phyloP scores from a whole-genome alignment of 2,113 vertebrate species.

The Chloebia gouldiae region DNA sequence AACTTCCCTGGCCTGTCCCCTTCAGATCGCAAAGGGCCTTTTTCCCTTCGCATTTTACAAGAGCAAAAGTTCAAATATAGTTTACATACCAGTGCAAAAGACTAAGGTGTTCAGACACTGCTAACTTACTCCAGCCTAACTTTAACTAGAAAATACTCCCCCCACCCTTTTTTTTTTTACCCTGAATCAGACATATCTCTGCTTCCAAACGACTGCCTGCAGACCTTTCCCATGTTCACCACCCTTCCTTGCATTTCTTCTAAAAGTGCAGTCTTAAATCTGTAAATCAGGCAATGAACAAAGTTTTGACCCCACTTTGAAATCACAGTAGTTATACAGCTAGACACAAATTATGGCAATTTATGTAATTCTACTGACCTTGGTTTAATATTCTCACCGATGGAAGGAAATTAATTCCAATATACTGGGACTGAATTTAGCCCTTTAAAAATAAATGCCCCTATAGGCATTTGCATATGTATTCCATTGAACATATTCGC shows the following conservation, averaged over 20 bases:
- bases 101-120: neutral
- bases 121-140: neutral
- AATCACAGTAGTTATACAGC: neutral
- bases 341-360: neutral
- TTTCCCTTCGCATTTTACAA: neutral
- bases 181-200: neutral
- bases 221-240: neutral
- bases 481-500: neutral
- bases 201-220: neutral
- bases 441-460: neutral
- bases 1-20: constrained; percentile 1
- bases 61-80: constrained; percentile 58
- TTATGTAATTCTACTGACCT: neutral
- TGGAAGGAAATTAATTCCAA: neutral
- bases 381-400: neutral
- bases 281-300: neutral
- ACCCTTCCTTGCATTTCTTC: neutral
- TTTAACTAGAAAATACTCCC: neutral
- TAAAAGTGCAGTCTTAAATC: neutral
- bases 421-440: neutral
- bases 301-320: neutral
- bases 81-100: constrained; percentile 32
- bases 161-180: rapidly evolving
- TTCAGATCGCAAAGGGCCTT: neutral
- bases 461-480: neutral